phyloP scores from a whole-genome alignment of 2,888 invertebrate genomes.

The Epinotia nisella region DNA sequence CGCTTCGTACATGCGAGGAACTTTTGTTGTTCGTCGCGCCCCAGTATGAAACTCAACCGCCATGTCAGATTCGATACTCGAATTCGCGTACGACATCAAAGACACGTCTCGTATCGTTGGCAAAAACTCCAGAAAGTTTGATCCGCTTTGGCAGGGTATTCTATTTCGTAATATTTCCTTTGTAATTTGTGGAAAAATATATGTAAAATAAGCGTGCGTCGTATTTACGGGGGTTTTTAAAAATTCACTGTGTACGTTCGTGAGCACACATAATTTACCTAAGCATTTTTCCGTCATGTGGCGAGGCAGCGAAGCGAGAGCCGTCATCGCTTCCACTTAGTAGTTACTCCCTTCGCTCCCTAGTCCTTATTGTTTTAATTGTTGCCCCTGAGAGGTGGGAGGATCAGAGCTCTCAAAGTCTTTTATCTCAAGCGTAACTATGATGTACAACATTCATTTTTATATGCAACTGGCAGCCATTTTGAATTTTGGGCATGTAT shows the following conservation, averaged over 20 bases:
- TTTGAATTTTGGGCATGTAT: constrained; percentile 47
- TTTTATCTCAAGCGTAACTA: constrained; percentile 68
- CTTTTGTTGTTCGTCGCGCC: constrained; percentile 74
- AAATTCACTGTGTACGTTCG: constrained; percentile 46
- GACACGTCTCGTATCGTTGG: constrained; percentile 26
- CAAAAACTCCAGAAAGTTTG: constrained; percentile 27
- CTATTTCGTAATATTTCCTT: constrained; percentile 14
- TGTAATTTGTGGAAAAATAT: neutral
- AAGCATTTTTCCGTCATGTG: constrained; percentile 67
- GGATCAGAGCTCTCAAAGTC: constrained; percentile 73
- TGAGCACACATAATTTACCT: constrained; percentile 73
- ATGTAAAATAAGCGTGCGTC: neutral
- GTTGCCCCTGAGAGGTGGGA: constrained; percentile 80
- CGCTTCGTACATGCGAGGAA: constrained; percentile 71
- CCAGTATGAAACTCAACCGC: constrained; percentile 63
- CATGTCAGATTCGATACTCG: constrained; percentile 52
- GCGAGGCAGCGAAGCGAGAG: constrained; percentile 57
- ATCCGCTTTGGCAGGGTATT: constrained; percentile 21
- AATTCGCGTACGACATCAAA: constrained; percentile 40
- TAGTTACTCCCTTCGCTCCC: constrained; percentile 71
- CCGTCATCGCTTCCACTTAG: constrained; percentile 77
- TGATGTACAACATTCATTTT: constrained; percentile 53
- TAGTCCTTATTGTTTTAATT: constrained; percentile 79
- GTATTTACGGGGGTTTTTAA: constrained; percentile 18
- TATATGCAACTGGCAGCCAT: constrained; percentile 56